Evolutionary conservation across 2,888 invertebrate genomes (phyloP).

Genomic region (Strigamia maritima): DNA sequence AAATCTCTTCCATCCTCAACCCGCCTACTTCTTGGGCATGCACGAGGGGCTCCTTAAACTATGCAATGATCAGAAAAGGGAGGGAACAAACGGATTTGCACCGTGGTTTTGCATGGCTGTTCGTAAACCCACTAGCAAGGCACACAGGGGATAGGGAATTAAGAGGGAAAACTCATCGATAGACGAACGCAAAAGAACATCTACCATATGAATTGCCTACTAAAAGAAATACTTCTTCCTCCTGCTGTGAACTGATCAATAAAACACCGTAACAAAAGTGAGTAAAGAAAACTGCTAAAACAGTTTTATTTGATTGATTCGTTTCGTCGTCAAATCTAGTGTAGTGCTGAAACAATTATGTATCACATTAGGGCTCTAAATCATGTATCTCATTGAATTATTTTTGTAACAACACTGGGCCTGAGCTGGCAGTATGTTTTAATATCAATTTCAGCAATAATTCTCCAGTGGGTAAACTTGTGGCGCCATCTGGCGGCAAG

Average conservation of each 20-base stretch:
- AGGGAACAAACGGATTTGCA: constrained; percentile 34
- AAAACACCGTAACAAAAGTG: constrained; percentile 29
- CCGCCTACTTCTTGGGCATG: constrained; percentile 28
- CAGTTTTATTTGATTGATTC: neutral
- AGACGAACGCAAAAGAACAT: constrained; percentile 34
- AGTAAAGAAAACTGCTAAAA: neutral
- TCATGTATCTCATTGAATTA: neutral
- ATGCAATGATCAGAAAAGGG: constrained; percentile 32
- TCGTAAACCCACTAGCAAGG: constrained; percentile 22
- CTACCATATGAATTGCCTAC: constrained; percentile 34
- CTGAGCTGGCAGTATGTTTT: neutral
- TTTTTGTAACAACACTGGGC: neutral
- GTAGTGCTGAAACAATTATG: too few species aligned
- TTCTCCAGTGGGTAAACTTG: neutral
- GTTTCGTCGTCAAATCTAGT: too few species aligned
- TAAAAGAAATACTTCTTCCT: constrained; percentile 7
- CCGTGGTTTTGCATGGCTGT: constrained; percentile 25
- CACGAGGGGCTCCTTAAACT: constrained; percentile 29
- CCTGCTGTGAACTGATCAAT: constrained; percentile 21
- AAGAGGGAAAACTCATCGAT: constrained; percentile 31
- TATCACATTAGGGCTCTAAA: neutral
- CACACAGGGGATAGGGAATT: constrained; percentile 26
- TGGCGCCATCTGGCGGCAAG: constrained; percentile 17
- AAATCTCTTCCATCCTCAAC: constrained; percentile 25
- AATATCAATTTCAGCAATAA: neutral